Conservation (phyloP, 2,113 vertebrate species). For the Corythaeola cristata region DNA sequence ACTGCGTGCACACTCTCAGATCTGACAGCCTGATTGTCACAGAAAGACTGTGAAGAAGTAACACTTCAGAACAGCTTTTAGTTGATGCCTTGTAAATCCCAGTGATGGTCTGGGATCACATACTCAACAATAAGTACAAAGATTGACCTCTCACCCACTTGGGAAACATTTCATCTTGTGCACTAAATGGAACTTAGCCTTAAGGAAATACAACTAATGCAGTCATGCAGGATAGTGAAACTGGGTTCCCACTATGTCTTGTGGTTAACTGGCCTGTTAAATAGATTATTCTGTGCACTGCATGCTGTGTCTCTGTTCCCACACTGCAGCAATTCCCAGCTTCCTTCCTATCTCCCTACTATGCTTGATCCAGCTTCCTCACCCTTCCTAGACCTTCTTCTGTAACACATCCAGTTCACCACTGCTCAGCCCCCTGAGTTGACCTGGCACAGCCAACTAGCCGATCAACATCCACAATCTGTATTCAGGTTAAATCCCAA, state of each 20-base stretch:
- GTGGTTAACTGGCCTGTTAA: background rate
- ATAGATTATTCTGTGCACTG: background rate
- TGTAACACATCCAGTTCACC: background rate
- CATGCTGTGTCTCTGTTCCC: background rate
- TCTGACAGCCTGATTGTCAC: background rate
- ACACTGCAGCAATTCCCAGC: background rate
- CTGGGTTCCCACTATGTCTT: background rate
- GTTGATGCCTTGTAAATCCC: background rate
- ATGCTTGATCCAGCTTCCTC: background rate
- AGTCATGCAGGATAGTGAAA: background rate
- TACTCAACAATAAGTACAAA: background rate
- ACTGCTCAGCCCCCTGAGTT: accelerated
- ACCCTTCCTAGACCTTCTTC: background rate
- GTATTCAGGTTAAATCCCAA: background rate
- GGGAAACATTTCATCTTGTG: background rate
- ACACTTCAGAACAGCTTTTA: background rate
- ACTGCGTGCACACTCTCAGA: background rate
- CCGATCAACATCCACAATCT: accelerated
- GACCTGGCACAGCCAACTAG: background rate
- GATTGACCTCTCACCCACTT: background rate
- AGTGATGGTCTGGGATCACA: background rate
- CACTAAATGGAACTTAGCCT: background rate
- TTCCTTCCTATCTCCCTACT: background rate
- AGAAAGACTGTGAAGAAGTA: background rate
- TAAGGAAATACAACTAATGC: background rate